Percentiles rank a stretch among this genome's conserved stretches.
phyloP scores from a whole-genome alignment of 2,797 vertebrate species.

The Rhodeus uyekii region DNA sequence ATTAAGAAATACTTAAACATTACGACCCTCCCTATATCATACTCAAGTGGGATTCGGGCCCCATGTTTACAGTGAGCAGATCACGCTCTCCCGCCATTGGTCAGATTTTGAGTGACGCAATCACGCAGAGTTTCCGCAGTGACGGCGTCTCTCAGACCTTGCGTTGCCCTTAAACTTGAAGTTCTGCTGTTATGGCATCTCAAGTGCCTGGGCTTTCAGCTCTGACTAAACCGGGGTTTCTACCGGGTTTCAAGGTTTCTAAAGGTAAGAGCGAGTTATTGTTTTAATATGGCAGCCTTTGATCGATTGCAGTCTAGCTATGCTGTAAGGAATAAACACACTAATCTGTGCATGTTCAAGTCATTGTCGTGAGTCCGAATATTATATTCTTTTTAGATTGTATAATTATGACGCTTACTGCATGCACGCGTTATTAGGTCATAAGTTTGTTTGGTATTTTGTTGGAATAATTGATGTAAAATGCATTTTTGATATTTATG shows the following conservation, averaged over 20 bases:
- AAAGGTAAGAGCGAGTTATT: conserved; percentile 66
- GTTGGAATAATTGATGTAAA: neutral
- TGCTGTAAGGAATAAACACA: neutral
- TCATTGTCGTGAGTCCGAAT: neutral
- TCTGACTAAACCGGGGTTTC: conserved; percentile 41
- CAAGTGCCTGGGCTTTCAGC: conserved; percentile 15
- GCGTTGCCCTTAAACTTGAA: conserved; percentile 11
- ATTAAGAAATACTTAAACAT: neutral
- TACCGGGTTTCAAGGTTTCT: conserved; percentile 64
- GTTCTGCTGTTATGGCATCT: conserved; percentile 38
- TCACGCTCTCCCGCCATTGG: conserved; percentile 59
- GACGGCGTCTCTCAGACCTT: conserved; percentile 19
- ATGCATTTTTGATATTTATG: neutral
- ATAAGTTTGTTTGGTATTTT: neutral
- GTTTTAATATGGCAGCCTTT: neutral
- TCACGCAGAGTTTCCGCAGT: conserved; percentile 1
- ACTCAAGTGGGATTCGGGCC: too few relatives aligned
- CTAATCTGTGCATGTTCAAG: neutral
- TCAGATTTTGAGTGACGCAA: conserved; percentile 54
- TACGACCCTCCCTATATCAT: too few relatives aligned
- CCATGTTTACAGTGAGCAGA: neutral
- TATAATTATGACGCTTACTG: neutral
- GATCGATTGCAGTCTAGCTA: neutral
- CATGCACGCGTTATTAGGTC: neutral
- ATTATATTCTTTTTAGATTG: neutral